Evolutionary conservation across 2,113 vertebrate species (phyloP).

Genomic region (Caranx ignobilis): DNA sequence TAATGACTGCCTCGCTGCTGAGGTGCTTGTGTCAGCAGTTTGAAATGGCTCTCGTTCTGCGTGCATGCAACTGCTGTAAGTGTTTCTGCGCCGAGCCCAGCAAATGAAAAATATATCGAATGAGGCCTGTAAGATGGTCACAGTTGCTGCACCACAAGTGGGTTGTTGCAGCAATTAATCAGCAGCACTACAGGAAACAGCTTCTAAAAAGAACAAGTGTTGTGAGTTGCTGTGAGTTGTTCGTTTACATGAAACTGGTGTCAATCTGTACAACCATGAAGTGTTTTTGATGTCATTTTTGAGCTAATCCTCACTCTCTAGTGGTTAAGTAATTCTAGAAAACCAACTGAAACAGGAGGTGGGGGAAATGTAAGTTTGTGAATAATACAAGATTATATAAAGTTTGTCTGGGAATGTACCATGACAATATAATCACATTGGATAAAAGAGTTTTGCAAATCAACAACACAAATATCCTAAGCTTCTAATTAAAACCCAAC

Average conservation of each 20-base stretch:
- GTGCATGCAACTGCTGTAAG: constrained; percentile 34
- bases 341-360: neutral
- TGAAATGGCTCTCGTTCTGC: constrained; percentile 70
- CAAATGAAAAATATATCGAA: constrained; percentile 65
- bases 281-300: neutral
- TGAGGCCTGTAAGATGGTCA: constrained; percentile 42
- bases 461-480: neutral
- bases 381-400: neutral
- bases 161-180: constrained; percentile 30
- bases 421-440: neutral
- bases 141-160: constrained; percentile 39
- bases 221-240: constrained; percentile 1
- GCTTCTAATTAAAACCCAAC: neutral
- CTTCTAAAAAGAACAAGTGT: constrained; percentile 38
- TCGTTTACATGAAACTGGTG: neutral
- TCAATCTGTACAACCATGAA: neutral
- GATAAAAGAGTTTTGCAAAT: neutral
- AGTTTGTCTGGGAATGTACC: neutral
- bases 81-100: constrained; percentile 40
- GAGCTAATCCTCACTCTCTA: neutral
- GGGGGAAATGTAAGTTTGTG: neutral
- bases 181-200: constrained; percentile 22
- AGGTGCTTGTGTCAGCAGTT: constrained; percentile 80
- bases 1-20: constrained; percentile 75
- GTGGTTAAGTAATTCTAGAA: neutral